Conservation (phyloP, 2,113 vertebrate species). For the Orientallactaga bullata region DNA sequence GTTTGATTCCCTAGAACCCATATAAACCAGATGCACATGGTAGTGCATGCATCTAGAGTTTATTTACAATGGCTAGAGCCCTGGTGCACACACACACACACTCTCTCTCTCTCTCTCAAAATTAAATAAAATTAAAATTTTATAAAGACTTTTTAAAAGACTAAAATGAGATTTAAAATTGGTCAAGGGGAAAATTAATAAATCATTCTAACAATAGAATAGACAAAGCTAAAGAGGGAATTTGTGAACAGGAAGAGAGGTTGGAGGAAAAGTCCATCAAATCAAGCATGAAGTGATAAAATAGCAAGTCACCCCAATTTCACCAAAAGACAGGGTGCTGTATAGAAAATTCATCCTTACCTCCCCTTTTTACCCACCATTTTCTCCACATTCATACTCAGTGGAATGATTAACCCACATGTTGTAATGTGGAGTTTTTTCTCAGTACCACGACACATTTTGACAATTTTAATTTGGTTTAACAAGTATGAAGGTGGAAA, state of each 20-base stretch:
- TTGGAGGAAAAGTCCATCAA: not conserved
- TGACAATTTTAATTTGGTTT: conserved; percentile 52
- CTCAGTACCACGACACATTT: not conserved
- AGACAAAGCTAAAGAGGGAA: conserved; percentile 40
- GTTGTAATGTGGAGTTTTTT: not conserved
- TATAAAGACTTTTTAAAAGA: not conserved
- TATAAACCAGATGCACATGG: too few species aligned
- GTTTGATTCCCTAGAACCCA: too few species aligned
- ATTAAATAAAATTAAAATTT: too few species aligned
- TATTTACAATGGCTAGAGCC: too few species aligned
- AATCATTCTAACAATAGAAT: not conserved
- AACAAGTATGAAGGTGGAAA: not conserved
- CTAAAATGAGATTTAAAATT: not conserved
- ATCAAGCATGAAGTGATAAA: not conserved
- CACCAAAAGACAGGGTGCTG: not conserved
- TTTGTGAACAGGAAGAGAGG: not conserved
- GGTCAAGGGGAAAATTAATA: not conserved
- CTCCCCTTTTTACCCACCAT: not conserved
- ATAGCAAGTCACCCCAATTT: not conserved
- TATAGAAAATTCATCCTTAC: not conserved
- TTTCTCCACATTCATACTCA: not conserved
- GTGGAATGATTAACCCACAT: not conserved
- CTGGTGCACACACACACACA: too few species aligned
- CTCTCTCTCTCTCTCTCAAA: too few species aligned
- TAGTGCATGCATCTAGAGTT: too few species aligned